These are phyloP conservation scores for Subacronicta megacephala DNA, from an alignment of 2,888 invertebrate genomes.

Conservation along the genomic window DNA sequence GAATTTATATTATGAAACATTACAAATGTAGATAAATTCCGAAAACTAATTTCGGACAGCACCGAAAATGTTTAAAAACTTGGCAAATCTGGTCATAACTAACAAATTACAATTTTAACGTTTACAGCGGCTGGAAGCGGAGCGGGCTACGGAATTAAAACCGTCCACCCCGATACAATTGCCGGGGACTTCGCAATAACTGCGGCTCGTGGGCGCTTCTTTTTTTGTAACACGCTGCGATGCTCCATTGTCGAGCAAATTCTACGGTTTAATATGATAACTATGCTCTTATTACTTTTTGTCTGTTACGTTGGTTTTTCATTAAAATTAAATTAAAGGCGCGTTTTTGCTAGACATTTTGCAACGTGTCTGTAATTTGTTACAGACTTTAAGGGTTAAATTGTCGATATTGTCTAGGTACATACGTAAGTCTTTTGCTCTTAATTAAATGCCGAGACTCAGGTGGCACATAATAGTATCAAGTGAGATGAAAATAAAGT, in stretches of 20 bases:
- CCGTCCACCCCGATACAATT: slow-evolving; percentile 51
- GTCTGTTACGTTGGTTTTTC: slow-evolving; percentile 24
- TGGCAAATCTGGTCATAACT: slow-evolving; percentile 43
- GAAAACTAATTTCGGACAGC: slow-evolving; percentile 31
- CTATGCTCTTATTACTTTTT: slow-evolving; percentile 22
- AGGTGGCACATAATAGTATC: no score
- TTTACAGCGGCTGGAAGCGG: slow-evolving; percentile 10
- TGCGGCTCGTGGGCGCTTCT: slow-evolving; percentile 15
- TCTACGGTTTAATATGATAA: slow-evolving; percentile 48
- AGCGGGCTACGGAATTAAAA: slow-evolving; percentile 50
- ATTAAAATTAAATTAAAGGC: slow-evolving; percentile 13
- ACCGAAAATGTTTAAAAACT: slow-evolving; percentile 37
- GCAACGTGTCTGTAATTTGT: no score
- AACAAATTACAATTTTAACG: slow-evolving; percentile 49
- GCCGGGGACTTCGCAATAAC: slow-evolving; percentile 37
- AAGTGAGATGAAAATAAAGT: no score
- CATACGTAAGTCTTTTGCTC: no score
- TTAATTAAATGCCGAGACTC: no score
- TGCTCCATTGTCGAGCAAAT: slow-evolving; percentile 44
- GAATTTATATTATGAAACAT: background rate
- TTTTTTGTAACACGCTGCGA: slow-evolving; percentile 30
- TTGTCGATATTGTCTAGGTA: no score
- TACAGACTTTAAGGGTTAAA: no score
- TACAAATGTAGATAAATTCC: slow-evolving; percentile 9
- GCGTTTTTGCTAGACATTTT: background rate